These are phyloP conservation scores for Hybognathus amarus DNA, from an alignment of 2,797 vertebrate genomes.

Conservation along the genomic window DNA sequence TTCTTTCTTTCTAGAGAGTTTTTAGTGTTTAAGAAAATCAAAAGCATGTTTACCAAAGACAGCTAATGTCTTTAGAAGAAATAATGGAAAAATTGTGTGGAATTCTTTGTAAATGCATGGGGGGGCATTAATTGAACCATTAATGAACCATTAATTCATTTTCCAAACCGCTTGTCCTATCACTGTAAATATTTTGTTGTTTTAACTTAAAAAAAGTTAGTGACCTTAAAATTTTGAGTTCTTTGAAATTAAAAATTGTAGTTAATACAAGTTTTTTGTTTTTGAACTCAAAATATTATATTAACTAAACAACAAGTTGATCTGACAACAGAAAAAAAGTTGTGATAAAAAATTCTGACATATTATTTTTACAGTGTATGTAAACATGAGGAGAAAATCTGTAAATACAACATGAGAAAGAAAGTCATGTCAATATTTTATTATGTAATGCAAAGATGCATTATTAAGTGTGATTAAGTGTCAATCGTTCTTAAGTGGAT, in stretches of 20 bases:
- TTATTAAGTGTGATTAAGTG: slow-evolving; percentile 4
- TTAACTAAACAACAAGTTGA: too few species aligned
- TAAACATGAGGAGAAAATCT: neutral
- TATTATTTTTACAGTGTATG: neutral
- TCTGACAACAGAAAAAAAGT: too few species aligned
- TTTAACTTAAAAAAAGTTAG: too few species aligned
- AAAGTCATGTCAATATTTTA: neutral
- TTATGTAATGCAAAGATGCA: neutral
- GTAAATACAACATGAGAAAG: neutral
- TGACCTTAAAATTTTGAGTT: too few species aligned
- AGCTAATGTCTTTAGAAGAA: neutral
- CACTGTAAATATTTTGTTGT: too few species aligned
- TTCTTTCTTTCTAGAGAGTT: neutral
- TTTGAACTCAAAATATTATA: too few species aligned
- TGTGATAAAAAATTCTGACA: too few species aligned
- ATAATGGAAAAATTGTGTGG: neutral
- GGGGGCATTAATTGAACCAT: too few species aligned
- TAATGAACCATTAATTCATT: neutral
- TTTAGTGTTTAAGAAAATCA: neutral
- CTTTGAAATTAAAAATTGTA: too few species aligned
- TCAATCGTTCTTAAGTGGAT: neutral
- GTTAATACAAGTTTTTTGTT: too few species aligned
- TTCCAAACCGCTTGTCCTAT: neutral
- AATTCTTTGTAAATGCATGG: neutral
- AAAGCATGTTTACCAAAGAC: neutral